These are phyloP conservation scores for Zhuqinia jingwanae DNA, from an alignment of 2,888 invertebrate genomes.

Conservation along the genomic window DNA sequence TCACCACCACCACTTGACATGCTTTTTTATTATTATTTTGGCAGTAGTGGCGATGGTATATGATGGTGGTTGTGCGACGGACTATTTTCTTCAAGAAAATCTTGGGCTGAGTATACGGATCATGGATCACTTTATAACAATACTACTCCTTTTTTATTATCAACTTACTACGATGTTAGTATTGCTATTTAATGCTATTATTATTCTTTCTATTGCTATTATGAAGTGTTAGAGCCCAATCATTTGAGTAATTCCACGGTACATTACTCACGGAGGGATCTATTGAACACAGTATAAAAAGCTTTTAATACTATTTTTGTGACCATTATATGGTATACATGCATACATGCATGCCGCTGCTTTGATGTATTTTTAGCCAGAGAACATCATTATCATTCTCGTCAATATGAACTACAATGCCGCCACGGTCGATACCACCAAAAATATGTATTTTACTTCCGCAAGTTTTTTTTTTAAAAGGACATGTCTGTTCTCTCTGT, in stretches of 20 bases:
- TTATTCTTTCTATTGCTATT: conserved; percentile 20
- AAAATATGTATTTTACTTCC: conserved; percentile 8
- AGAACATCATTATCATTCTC: neutral
- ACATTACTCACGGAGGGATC: neutral
- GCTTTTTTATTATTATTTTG: too few species aligned
- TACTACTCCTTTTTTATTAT: neutral
- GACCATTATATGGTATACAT: too few species aligned
- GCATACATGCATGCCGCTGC: too few species aligned
- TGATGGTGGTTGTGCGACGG: neutral
- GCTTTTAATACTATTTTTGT: too few species aligned
- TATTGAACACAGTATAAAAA: conserved; percentile 9
- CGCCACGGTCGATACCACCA: neutral
- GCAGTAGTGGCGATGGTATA: too few species aligned
- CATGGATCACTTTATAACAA: neutral
- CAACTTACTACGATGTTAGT: too few species aligned
- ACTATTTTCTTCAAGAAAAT: neutral
- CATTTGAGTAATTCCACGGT: conserved; percentile 12
- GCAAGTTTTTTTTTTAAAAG: conserved; percentile 33
- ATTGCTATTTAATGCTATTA: neutral
- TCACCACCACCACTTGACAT: conserved; percentile 23
- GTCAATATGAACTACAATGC: neutral
- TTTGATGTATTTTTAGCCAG: neutral
- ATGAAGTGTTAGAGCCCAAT: conserved; percentile 38
- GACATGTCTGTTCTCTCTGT: neutral
- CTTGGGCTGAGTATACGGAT: neutral